A percentile compares a stretch with the other conserved stretches of the same genome.
Evolutionary conservation across 2,888 invertebrate species (phyloP).

Genomic region (Archaeoteleia sp.): DNA sequence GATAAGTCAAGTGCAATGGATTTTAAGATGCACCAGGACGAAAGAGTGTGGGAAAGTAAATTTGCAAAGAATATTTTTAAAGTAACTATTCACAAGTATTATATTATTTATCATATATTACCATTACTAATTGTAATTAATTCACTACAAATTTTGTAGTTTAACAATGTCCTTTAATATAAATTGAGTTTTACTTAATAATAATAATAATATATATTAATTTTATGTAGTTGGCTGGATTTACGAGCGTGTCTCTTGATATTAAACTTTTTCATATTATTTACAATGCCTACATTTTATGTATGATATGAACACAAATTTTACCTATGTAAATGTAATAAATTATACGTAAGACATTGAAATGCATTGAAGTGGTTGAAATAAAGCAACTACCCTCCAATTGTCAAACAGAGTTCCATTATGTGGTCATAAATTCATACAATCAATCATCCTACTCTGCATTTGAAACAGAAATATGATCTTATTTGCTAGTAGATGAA

Average conservation of each 20-base stretch:
- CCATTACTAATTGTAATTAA: too few species aligned
- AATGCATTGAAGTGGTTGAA: neutral
- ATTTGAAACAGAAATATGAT: slow-evolving; percentile 66
- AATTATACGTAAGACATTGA: neutral
- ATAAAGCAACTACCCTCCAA: neutral
- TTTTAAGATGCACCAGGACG: neutral
- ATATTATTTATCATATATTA: too few species aligned
- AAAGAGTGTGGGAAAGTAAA: neutral
- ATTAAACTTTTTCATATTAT: too few species aligned
- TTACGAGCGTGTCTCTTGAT: too few species aligned
- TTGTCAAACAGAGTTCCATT: slow-evolving; percentile 58
- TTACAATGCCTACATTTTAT: too few species aligned
- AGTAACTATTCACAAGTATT: neutral
- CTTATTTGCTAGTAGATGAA: slow-evolving; percentile 68
- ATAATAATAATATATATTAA: too few species aligned
- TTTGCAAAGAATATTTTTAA: neutral
- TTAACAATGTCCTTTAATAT: too few species aligned
- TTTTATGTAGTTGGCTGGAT: too few species aligned
- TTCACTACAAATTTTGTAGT: too few species aligned
- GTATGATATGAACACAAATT: too few species aligned
- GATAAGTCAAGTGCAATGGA: slow-evolving; percentile 22
- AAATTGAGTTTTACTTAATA: too few species aligned
- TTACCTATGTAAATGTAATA: too few species aligned
- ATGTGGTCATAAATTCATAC: slow-evolving; percentile 62
- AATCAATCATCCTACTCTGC: slow-evolving; percentile 69